These are phyloP conservation scores for Synergus laeviventris DNA, from an alignment of 2,888 invertebrate genomes.

Conservation along the genomic window DNA sequence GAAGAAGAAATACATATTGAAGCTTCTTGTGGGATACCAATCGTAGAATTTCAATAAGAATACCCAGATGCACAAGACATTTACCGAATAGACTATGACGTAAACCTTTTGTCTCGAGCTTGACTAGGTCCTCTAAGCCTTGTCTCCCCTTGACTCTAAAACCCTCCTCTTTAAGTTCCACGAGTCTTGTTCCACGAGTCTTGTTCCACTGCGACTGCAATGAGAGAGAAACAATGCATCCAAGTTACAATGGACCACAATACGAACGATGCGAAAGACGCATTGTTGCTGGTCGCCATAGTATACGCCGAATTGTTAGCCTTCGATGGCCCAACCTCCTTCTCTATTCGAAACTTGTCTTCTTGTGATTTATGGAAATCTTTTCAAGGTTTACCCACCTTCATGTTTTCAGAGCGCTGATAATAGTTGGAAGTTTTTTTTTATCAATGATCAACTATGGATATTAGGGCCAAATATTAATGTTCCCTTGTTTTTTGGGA, in stretches of 20 bases:
- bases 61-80: constrained; percentile 55
- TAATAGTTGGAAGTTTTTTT: neutral
- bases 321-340: constrained; percentile 28
- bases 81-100: constrained; percentile 61
- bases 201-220: constrained; percentile 28
- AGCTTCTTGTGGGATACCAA: neutral
- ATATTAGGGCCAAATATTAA: too few species aligned
- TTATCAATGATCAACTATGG: too few species aligned
- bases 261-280: constrained; percentile 25
- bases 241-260: constrained; percentile 29
- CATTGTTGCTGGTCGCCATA: constrained; percentile 22
- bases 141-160: constrained; percentile 11
- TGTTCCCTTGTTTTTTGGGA: too few species aligned
- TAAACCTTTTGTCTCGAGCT: constrained; percentile 64
- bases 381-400: constrained; percentile 3
- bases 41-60: constrained; percentile 56
- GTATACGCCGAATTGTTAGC: constrained; percentile 25
- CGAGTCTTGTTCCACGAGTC: constrained; percentile 32
- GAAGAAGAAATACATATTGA: neutral
- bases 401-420: neutral
- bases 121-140: constrained; percentile 39
- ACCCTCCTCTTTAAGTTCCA: constrained; percentile 25
- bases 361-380: constrained; percentile 18
- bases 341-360: constrained; percentile 27
- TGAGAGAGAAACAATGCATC: constrained; percentile 38